A percentile compares a stretch with the other conserved stretches of the same genome.
Evolutionary conservation across 23 tunicate genomes (phyloP).

Genomic region (Corella eumyota): DNA sequence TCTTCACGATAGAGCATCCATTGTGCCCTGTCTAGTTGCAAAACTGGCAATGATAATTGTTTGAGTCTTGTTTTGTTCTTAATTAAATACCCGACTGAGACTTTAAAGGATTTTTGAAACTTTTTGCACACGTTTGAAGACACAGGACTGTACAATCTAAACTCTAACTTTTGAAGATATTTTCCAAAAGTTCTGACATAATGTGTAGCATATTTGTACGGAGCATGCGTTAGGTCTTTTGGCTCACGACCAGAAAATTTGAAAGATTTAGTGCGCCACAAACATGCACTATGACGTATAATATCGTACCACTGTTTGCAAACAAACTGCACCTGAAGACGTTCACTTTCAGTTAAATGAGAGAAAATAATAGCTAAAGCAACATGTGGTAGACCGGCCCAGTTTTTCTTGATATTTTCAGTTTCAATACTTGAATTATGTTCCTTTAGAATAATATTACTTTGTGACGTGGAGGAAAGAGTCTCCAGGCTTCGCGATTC

Average conservation of each 20-base stretch:
- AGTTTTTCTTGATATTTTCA: constrained; percentile 4
- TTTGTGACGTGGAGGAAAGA: neutral
- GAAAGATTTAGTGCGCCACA: constrained; percentile 70
- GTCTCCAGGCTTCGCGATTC: neutral
- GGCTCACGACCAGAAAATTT: constrained; percentile 87
- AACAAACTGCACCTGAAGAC: constrained; percentile 58
- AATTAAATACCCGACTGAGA: constrained; percentile 37
- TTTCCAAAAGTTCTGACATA: constrained; percentile 66
- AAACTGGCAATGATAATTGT: constrained; percentile 52
- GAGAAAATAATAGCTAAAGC: constrained; percentile 41
- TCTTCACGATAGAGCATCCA: constrained; percentile 79
- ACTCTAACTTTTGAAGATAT: constrained; percentile 47
- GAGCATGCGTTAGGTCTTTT: constrained; percentile 53
- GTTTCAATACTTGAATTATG: neutral
- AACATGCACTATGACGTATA: constrained; percentile 49
- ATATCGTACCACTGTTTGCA: constrained; percentile 91
- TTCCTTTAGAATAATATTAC: neutral
- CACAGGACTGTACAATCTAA: constrained; percentile 76
- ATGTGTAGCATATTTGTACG: constrained; percentile 70
- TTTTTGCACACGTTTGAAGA: constrained; percentile 64
- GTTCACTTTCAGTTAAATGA: constrained; percentile 33
- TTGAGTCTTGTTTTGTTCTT: constrained; percentile 35
- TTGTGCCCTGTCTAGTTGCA: constrained; percentile 84
- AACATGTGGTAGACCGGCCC: constrained; percentile 76
- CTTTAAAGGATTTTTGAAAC: constrained; percentile 71